A percentile compares a stretch with the other conserved stretches of the same genome.
phyloP scores from a whole-genome alignment of 2,113 vertebrate species.

The Gymnocephalus cernua region DNA sequence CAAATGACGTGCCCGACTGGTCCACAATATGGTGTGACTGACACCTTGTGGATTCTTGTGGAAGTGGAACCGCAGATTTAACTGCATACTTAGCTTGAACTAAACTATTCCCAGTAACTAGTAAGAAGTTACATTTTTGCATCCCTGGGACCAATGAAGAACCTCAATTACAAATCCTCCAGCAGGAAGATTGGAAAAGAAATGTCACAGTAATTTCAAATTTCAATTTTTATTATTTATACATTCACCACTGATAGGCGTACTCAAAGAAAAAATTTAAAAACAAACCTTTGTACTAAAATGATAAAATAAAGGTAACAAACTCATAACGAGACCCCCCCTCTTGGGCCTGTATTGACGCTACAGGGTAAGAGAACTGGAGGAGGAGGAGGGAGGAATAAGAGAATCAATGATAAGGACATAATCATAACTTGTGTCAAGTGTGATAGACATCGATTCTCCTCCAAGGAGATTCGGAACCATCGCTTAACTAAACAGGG shows the following conservation, averaged over 20 bases:
- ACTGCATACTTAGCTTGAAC: too few relatives aligned
- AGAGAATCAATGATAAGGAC: constrained; percentile 56
- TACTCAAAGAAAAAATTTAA: constrained; percentile 80
- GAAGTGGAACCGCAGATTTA: not conserved
- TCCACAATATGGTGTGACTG: constrained; percentile 47
- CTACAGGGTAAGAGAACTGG: constrained; percentile 52
- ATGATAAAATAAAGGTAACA: constrained; percentile 82
- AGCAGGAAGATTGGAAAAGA: constrained; percentile 7
- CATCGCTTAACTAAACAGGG: constrained; percentile 48
- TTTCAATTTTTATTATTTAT: constrained; percentile 87
- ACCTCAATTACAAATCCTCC: not conserved
- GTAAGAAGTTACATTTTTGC: not conserved
- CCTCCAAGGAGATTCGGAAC: constrained; percentile 46
- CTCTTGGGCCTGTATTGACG: constrained; percentile 61
- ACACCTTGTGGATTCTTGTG: constrained; percentile 72
- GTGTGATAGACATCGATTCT: constrained; percentile 47
- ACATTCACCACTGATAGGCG: constrained; percentile 89
- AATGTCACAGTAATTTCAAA: constrained; percentile 72
- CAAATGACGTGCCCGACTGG: not conserved
- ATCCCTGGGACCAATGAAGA: not conserved
- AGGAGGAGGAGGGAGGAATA: constrained; percentile 53
- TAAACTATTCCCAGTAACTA: not conserved
- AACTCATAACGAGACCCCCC: constrained; percentile 70
- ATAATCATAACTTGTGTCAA: constrained; percentile 56
- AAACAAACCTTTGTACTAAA: constrained; percentile 82